Evolutionary conservation across 2,888 invertebrate species (phyloP), one percentile per base, ranked within the genome.

Genomic region (Colletes collaris): DNA sequence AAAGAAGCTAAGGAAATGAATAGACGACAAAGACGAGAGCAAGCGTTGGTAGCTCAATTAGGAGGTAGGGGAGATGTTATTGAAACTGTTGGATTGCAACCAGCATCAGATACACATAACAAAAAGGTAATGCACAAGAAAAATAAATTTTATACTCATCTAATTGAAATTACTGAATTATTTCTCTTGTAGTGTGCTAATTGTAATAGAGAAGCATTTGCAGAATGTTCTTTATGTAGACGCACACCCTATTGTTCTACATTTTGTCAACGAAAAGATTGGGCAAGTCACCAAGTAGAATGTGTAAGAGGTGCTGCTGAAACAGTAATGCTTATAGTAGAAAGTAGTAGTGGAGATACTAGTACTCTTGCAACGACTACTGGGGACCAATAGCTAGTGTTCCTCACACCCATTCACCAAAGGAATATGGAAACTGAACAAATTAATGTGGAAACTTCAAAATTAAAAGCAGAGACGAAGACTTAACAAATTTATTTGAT

Each of bases 181-280:
- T 52, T 35, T 7, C 0, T 44, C 3, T 10, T 69, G 16, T 82
- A 97, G 97, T 98, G 98, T 93, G 97, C 97, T 66, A 98, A 98
- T 92, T 98, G 98, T 92, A 97, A 97, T 92, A 95, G 97, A 78
- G 97, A 97, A 91, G 97, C 97, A 10, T 95, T 96, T 65, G 97
- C 97, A 0, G 97, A 97, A 92, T 98, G 98, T 92, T 97, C 97
- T 0, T 93, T 97, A 55, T 98, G 98, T 90, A 95, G 97, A 66
- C 95, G 97, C 79, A 97, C 97, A 13, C 97, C 97, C 10, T 98
- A 98, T 93, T 98, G 98, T 92, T 97, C 97, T 7, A 97, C 96
- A 3, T 97, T 97, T 93, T 98, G 98, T 93, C 97, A 98, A 93
- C 95, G 97, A 84, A 97, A 97, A 93, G 97, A 98, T 93, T 98